These are phyloP conservation scores for Drosophila neoperkinsi DNA, from an alignment of 2,888 invertebrate species.

Conservation along the genomic window DNA sequence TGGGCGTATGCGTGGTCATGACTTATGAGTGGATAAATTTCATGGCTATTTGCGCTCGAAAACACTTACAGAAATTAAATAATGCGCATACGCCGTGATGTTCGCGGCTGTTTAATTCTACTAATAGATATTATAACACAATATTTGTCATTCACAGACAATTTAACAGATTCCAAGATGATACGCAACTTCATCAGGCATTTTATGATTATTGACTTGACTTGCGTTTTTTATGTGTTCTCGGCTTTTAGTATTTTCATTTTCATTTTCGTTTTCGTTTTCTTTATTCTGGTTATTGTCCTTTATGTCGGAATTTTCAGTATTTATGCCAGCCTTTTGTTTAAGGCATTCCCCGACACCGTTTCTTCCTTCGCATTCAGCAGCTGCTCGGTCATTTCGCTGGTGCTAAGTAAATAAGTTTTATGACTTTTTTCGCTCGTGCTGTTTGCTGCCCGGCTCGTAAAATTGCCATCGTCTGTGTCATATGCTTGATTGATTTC, in stretches of 20 bases:
- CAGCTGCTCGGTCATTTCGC: constrained; percentile 37
- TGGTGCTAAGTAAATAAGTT: constrained; percentile 78
- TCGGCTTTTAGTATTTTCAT: constrained; percentile 9
- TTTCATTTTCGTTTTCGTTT: constrained; percentile 9
- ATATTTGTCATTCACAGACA: constrained; percentile 80
- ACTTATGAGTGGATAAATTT: constrained; percentile 49
- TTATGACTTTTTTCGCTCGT: constrained; percentile 66
- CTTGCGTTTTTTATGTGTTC: constrained; percentile 38
- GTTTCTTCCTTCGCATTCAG: constrained; percentile 19
- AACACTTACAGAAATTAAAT: constrained; percentile 77
- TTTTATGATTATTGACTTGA: constrained; percentile 78
- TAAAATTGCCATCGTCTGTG: constrained; percentile 65
- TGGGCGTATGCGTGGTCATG: constrained; percentile 12
- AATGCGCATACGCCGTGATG: constrained; percentile 70
- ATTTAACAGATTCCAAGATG: constrained; percentile 71
- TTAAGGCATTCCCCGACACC: constrained; percentile 34
- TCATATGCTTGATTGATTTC: constrained; percentile 76
- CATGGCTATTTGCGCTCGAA: constrained; percentile 54
- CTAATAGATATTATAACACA: constrained; percentile 79
- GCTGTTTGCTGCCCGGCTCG: constrained; percentile 51
- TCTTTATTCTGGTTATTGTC: constrained; percentile 13
- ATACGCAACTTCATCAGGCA: constrained; percentile 36
- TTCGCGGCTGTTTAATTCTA: constrained; percentile 66
- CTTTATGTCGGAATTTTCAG: constrained; percentile 46
- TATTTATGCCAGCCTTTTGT: constrained; percentile 65